Conservation (phyloP, 2,888 invertebrate genomes). For the Noctua janthina region DNA sequence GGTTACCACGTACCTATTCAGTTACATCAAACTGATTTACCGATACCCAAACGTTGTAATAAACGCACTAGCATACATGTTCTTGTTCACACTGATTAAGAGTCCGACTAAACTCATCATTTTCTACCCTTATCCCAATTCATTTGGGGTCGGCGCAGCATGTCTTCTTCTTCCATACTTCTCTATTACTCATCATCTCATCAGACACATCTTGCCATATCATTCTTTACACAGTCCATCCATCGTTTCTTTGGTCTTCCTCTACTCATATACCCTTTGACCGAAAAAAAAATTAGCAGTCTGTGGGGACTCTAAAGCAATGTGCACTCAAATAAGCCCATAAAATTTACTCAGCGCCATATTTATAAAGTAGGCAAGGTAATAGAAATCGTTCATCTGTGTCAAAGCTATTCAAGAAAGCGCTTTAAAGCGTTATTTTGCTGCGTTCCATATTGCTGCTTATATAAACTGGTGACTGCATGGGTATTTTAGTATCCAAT, state of each 20-base stretch:
- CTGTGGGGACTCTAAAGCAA: not conserved
- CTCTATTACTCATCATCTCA: too few relatives aligned
- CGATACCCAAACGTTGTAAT: too few relatives aligned
- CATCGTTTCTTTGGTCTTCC: too few relatives aligned
- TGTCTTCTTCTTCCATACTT: too few relatives aligned
- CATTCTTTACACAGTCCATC: too few relatives aligned
- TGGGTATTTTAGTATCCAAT: constrained; percentile 49
- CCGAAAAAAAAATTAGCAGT: not conserved
- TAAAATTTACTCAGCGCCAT: not conserved
- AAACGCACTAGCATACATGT: not conserved
- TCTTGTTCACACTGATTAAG: not conserved
- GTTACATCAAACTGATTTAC: too few relatives aligned
- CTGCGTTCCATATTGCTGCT: constrained; percentile 22
- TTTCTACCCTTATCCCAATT: too few relatives aligned
- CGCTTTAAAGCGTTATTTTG: constrained; percentile 34
- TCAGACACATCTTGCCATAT: too few relatives aligned
- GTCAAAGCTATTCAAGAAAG: constrained; percentile 40
- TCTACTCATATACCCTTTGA: not conserved
- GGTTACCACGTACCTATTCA: too few relatives aligned
- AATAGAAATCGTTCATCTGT: constrained; percentile 32
- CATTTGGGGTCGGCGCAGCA: too few relatives aligned
- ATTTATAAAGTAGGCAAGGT: constrained; percentile 22
- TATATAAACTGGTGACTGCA: constrained; percentile 15
- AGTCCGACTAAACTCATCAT: not conserved
- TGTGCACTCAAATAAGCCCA: constrained; percentile 4